Evolutionary conservation across 2,888 invertebrate species (phyloP), one percentile per base, ranked within the genome.

Genomic region (Celastrina argiolus): DNA sequence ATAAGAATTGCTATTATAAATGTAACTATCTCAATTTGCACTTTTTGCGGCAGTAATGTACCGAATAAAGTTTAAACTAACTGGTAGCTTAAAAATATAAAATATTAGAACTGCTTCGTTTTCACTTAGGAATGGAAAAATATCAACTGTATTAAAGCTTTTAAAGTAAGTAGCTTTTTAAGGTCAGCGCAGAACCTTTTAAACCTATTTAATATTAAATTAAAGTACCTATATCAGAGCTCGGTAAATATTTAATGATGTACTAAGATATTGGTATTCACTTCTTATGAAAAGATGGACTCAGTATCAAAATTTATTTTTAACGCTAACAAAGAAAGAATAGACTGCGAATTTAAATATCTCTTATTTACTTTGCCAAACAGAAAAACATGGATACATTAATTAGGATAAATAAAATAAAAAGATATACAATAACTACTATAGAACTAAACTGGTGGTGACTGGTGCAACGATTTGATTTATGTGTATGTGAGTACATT

Each of bases 81-180:
- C 16, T 16, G 16, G 45, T 7, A 31, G 4, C 4, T 45, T 45
- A 45, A 18, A 51, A 51, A 18, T 10, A 12, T 22, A 51, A 51
- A 51, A 22, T 51, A 22, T 51, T 51, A 18, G 51, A 22, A 1
- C 12, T 51, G 16, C 18, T 45, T 26, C 22, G 51, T 51, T 51
- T 51, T 45, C 26, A 26, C 51, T 51, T 51, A 51, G 51, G 5
- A 51, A 22, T 51, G 22, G 14, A 26, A 51, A 51, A 51, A 51
- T 22, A 51, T 26, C 2, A 51, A 51, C 12, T 51, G 22, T 51
- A 51, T 5, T 51, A 51, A 45, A 51, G 51, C 51, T 51, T 51
- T 51, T 51, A 51, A 51, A 26, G 51, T 22, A 12, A 51, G 51
- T 51, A 51, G 51, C 45, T 51, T 51, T 45, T 26, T 51, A 51